Evolutionary conservation across 2,113 vertebrate genomes (phyloP).

Genomic region (Raja brachyura): DNA sequence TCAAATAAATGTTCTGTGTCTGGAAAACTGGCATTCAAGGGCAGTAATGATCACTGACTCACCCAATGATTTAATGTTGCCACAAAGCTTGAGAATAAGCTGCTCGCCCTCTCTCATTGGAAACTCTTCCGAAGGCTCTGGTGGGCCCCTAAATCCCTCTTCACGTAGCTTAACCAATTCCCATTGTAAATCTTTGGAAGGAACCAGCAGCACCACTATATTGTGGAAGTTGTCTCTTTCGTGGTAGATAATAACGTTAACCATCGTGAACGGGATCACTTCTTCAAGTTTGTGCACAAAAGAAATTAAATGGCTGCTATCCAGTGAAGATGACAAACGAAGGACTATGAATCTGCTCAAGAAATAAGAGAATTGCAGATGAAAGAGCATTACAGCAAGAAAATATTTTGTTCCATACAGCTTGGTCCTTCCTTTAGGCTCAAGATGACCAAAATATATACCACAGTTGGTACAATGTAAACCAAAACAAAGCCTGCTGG

Average conservation of each 20-base stretch:
- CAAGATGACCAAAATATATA: neutral
- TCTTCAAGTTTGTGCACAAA: conserved; percentile 69
- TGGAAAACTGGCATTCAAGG: neutral
- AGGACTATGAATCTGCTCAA: conserved; percentile 65
- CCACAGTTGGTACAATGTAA: neutral
- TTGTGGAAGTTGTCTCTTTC: conserved; percentile 54
- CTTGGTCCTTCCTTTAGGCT: neutral
- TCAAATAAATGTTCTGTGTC: neutral
- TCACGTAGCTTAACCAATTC: conserved; percentile 55
- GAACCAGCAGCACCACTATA: conserved; percentile 55
- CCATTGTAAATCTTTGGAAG: conserved; percentile 63
- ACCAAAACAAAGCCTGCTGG: too few relatives aligned
- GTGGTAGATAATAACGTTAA: conserved; percentile 58
- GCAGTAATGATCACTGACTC: neutral
- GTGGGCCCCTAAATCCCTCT: conserved; percentile 56
- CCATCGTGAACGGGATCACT: conserved; percentile 49
- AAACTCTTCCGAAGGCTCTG: conserved; percentile 61
- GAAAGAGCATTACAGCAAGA: neutral
- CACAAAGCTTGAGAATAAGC: conserved; percentile 67
- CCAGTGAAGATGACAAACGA: conserved; percentile 56
- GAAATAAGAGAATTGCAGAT: neutral
- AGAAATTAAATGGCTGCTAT: conserved; percentile 49
- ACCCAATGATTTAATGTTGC: conserved; percentile 76
- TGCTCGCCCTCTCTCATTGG: conserved; percentile 72
- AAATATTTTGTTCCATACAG: neutral